Conservation (phyloP, 2,888 invertebrate species). For the Oligia latruncula region DNA sequence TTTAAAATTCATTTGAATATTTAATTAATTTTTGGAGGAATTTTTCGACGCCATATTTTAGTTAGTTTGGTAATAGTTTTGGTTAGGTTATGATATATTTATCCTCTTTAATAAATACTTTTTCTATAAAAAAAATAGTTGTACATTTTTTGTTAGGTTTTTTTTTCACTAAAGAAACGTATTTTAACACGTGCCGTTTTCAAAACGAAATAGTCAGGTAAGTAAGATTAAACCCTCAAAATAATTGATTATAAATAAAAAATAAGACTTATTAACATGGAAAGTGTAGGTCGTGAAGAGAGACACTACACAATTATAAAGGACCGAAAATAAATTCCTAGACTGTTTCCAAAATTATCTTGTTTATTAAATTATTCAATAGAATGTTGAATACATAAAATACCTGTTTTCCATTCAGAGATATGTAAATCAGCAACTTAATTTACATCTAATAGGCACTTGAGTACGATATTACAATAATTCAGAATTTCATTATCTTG, state of each 20-base stretch:
- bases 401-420: constrained; percentile 21
- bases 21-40: neutral
- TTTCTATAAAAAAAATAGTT: too few species aligned
- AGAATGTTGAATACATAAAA: constrained; percentile 21
- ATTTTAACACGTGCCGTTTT: neutral
- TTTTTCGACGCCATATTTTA: too few species aligned
- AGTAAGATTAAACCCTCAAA: neutral
- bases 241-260: neutral
- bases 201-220: neutral
- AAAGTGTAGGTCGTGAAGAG: neutral
- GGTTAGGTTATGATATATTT: neutral
- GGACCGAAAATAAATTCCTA: neutral
- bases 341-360: neutral
- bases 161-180: neutral
- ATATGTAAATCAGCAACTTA: constrained; percentile 23
- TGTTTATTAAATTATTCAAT: neutral
- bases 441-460: constrained; percentile 14
- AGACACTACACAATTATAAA: neutral
- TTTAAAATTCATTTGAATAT: neutral
- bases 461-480: neutral
- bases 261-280: neutral
- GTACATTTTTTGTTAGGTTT: too few species aligned
- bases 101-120: neutral
- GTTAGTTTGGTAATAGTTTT: too few species aligned
- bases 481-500: neutral